Evolutionary conservation across 2,797 vertebrate species (phyloP).

Genomic region (Micropoecilia bifurca): DNA sequence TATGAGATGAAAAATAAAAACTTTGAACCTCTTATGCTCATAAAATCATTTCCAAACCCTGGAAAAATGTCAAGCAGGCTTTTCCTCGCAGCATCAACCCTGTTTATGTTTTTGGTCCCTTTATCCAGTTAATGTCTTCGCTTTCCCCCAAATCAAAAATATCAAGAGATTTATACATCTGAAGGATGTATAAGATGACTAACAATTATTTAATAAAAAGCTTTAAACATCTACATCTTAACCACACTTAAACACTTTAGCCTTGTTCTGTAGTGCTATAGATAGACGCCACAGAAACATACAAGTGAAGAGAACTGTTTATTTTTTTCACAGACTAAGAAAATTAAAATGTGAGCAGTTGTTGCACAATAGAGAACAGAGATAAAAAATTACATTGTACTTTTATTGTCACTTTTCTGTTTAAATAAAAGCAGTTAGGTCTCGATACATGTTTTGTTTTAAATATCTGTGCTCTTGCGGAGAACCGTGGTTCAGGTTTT

Average conservation of each 20-base stretch:
- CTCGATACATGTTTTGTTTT: background rate
- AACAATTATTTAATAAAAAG: background rate
- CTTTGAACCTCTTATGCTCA: slow-evolving; percentile 7
- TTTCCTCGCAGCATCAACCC: slow-evolving; percentile 7
- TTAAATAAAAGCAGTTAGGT: background rate
- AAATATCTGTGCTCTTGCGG: background rate
- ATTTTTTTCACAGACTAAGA: background rate
- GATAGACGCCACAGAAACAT: background rate
- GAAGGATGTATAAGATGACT: background rate
- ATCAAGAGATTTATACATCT: background rate
- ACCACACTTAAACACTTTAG: background rate
- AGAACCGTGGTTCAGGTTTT: background rate
- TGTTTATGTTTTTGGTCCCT: background rate
- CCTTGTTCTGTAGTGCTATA: background rate
- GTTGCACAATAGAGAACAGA: background rate
- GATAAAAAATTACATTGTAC: background rate
- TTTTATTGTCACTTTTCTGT: background rate
- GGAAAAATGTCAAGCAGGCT: slow-evolving; percentile 17
- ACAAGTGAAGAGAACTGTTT: background rate
- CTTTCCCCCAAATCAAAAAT: background rate
- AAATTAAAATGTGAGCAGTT: background rate
- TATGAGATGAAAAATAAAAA: slow-evolving; percentile 29
- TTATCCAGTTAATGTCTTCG: background rate
- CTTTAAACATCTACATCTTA: background rate
- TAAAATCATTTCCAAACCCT: slow-evolving; percentile 12